A percentile compares a stretch with the other conserved stretches of the same genome.
Conservation (phyloP, 1,140 invertebrate species). For the Drosophila grimshawi region DNA sequence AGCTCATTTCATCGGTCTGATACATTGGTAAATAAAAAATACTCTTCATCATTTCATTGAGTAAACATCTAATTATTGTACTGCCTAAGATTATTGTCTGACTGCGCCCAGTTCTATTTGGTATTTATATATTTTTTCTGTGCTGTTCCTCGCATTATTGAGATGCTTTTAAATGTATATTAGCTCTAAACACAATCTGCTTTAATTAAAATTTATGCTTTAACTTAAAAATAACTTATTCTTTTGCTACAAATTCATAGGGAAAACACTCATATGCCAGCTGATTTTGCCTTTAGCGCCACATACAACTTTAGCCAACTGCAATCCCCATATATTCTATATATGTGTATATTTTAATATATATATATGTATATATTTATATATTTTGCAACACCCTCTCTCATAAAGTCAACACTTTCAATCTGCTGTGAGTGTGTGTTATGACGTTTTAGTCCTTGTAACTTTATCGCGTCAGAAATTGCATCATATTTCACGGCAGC, state of each 20-base stretch:
- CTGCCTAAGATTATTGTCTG: no score
- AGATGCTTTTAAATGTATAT: no score
- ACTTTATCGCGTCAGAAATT: conserved; percentile 80
- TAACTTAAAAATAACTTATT: no score
- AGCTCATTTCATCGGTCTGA: no score
- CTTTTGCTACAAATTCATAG: no score
- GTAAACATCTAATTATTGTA: no score
- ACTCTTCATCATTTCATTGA: no score
- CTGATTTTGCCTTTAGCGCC: conserved; percentile 17
- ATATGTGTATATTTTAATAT: neutral
- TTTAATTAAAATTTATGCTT: no score
- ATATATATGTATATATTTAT: conserved; percentile 6
- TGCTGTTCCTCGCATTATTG: no score
- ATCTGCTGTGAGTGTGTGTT: conserved; percentile 42
- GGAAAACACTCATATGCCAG: neutral
- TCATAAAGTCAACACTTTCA: conserved; percentile 67
- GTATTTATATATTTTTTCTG: neutral
- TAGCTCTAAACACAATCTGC: no score
- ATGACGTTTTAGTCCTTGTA: conserved; percentile 65
- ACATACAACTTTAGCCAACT: conserved; percentile 38
- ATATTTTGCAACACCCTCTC: conserved; percentile 26
- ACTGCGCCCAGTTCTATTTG: no score
- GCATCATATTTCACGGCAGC: conserved; percentile 77
- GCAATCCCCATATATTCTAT: conserved; percentile 18
- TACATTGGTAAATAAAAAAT: no score